Evolutionary conservation across 2,797 vertebrate species (phyloP).

Genomic region (Oreonectes daqikongensis): DNA sequence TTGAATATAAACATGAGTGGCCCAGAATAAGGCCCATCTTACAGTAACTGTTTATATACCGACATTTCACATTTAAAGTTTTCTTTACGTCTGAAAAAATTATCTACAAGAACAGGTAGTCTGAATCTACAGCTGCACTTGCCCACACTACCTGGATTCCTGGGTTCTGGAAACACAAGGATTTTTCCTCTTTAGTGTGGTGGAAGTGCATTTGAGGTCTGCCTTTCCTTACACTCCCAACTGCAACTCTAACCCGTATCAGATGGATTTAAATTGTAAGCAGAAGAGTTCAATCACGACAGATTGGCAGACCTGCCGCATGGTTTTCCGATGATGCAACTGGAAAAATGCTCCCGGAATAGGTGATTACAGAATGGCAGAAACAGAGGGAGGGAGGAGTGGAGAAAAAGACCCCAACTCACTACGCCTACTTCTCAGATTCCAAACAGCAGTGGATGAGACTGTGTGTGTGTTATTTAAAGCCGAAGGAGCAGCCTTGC

Average conservation of each 20-base stretch:
- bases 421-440: slow-evolving; percentile 61
- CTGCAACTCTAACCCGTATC: slow-evolving; percentile 68
- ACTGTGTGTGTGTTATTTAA: slow-evolving; percentile 38
- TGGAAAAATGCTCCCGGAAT: slow-evolving; percentile 82
- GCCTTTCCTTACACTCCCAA: slow-evolving; percentile 40
- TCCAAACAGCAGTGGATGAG: slow-evolving; percentile 49
- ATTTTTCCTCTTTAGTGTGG: slow-evolving; percentile 11
- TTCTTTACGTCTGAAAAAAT: not conserved
- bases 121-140: not conserved
- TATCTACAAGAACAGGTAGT: not conserved
- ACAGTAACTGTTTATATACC: not conserved
- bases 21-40: too few relatives aligned
- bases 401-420: slow-evolving; percentile 59
- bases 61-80: not conserved
- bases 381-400: slow-evolving; percentile 42
- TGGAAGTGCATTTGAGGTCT: slow-evolving; percentile 41
- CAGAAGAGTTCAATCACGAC: slow-evolving; percentile 73
- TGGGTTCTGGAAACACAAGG: slow-evolving; percentile 25
- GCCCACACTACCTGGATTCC: slow-evolving; percentile 43
- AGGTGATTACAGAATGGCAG: slow-evolving; percentile 77
- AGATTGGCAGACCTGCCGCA: slow-evolving; percentile 69
- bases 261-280: slow-evolving; percentile 75
- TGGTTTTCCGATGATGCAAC: slow-evolving; percentile 82
- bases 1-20: too few relatives aligned
- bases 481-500: slow-evolving; percentile 25